phyloP scores from a whole-genome alignment of 2,113 vertebrate species.

The Bos javanicus region DNA sequence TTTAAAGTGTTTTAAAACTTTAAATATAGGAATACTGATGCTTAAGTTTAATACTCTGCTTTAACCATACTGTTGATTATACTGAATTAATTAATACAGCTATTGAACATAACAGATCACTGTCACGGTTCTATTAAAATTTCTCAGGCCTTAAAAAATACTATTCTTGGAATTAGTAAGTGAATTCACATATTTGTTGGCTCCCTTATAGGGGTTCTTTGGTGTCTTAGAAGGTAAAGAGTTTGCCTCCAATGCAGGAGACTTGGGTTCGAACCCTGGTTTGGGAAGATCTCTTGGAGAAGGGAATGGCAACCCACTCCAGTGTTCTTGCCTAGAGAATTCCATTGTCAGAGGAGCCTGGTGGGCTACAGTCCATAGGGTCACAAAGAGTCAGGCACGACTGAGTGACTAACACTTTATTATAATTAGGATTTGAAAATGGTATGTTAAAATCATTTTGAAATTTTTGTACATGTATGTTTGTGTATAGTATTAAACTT shows the following conservation, averaged over 20 bases:
- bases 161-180: conserved; percentile 22
- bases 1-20: not conserved
- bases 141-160: not conserved
- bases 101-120: conserved; percentile 10
- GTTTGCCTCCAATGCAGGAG: not conserved
- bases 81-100: not conserved
- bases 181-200: not conserved
- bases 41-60: not conserved
- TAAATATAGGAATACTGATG: not conserved
- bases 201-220: not conserved
- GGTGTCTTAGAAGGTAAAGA: not conserved
- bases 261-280: not conserved
- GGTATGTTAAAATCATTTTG: conserved; percentile 44
- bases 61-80: not conserved
- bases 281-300: not conserved
- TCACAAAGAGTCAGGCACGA: not conserved
- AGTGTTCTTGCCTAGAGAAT: not conserved
- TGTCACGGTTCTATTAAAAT: not conserved
- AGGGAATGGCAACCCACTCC: not conserved
- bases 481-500: conserved; percentile 16
- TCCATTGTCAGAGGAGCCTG: not conserved
- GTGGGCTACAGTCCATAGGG: not conserved
- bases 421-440: not conserved
- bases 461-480: not conserved
- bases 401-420: not conserved